Evolutionary conservation across 2,888 invertebrate genomes (phyloP).

Genomic region (Prenolepis imparis): DNA sequence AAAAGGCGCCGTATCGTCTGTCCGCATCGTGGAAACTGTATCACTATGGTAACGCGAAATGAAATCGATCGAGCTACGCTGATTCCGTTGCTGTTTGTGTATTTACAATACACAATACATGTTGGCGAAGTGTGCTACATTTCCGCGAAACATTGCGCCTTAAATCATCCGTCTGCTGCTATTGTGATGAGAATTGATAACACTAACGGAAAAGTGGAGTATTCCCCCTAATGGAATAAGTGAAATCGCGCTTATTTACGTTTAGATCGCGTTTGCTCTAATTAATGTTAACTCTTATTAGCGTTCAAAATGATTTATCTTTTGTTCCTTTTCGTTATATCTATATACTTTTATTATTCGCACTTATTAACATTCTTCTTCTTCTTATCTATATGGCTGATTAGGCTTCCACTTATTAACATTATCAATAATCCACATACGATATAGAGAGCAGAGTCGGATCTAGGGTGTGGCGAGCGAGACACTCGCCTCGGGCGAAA

Average conservation of each 20-base stretch:
- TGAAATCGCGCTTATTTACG: background rate
- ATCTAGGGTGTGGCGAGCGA: no score
- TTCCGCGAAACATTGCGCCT: slow-evolving; percentile 12
- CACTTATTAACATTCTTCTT: no score
- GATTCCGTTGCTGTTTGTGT: slow-evolving; percentile 46
- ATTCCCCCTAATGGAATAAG: background rate
- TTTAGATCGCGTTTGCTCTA: slow-evolving; percentile 9
- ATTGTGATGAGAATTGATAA: slow-evolving; percentile 10
- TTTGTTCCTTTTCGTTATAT: background rate
- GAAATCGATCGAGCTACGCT: slow-evolving; percentile 69
- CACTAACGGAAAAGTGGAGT: background rate
- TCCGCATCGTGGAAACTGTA: slow-evolving; percentile 61
- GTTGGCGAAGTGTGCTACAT: slow-evolving; percentile 4
- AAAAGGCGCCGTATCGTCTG: slow-evolving; percentile 16
- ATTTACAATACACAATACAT: slow-evolving; percentile 33
- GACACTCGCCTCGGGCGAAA: no score
- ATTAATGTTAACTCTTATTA: background rate
- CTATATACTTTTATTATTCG: background rate
- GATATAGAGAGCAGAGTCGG: no score
- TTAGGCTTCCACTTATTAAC: background rate
- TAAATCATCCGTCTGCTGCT: background rate
- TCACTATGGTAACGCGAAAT: slow-evolving; percentile 63
- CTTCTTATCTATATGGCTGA: no score
- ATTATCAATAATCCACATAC: slow-evolving; percentile 28
- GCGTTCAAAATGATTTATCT: background rate